Percentiles rank a stretch among this genome's conserved stretches.
phyloP scores from a whole-genome alignment of 2,888 invertebrate genomes.

The Dynastes tityus region DNA sequence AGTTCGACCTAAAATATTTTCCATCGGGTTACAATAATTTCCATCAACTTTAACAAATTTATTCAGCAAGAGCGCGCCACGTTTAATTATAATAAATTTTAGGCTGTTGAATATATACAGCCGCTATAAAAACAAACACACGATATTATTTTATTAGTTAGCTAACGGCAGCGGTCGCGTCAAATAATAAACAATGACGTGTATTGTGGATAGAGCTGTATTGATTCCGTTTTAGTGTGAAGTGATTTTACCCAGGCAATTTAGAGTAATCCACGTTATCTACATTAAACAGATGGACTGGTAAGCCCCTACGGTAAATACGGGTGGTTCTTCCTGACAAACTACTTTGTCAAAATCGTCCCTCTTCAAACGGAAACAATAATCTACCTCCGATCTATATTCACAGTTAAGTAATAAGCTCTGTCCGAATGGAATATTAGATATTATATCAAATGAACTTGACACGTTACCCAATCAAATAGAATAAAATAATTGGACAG shows the following conservation, averaged over 20 bases:
- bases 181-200: slow-evolving; percentile 41
- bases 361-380: not conserved
- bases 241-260: slow-evolving; percentile 45
- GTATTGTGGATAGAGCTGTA: slow-evolving; percentile 38
- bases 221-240: slow-evolving; percentile 41
- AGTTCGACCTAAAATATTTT: no score
- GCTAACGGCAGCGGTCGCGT: not conserved
- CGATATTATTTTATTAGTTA: not conserved
- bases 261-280: slow-evolving; percentile 46
- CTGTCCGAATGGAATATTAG: not conserved
- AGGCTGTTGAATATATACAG: not conserved
- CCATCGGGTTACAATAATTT: no score
- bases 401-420: not conserved
- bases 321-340: slow-evolving; percentile 9
- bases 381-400: not conserved
- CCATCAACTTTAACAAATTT: no score
- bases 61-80: no score
- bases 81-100: no score
- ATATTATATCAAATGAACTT: slow-evolving; percentile 8
- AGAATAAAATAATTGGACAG: not conserved
- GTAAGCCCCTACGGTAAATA: slow-evolving; percentile 25
- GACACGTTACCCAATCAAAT: not conserved
- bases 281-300: slow-evolving; percentile 38
- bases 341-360: slow-evolving; percentile 22
- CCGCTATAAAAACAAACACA: no score